phyloP scores from a whole-genome alignment of 2,888 invertebrate genomes.

The Nineta flava region DNA sequence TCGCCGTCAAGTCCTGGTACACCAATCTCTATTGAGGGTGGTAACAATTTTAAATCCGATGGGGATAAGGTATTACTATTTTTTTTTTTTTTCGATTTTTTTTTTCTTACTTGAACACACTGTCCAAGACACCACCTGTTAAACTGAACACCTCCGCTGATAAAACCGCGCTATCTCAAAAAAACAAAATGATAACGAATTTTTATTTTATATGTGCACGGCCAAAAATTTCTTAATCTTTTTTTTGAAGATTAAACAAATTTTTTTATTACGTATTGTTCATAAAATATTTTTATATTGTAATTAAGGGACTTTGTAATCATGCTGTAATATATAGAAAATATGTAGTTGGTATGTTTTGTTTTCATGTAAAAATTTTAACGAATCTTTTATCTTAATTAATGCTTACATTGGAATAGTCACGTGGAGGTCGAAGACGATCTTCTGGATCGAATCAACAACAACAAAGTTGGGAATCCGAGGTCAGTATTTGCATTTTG shows the following conservation, averaged over 20 bases:
- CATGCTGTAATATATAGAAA: background rate
- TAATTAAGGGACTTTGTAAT: no score
- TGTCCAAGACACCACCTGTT: no score
- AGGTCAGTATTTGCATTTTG: slow-evolving; percentile 4
- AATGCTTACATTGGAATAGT: slow-evolving; percentile 5
- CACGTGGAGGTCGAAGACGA: slow-evolving; percentile 7
- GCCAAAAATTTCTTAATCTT: no score
- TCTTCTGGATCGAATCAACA: slow-evolving; percentile 5
- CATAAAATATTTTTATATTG: no score
- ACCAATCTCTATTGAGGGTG: slow-evolving; percentile 28
- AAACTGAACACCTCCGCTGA: no score
- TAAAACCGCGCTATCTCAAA: no score
- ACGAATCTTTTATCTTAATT: background rate
- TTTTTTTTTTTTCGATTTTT: background rate
- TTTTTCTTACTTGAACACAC: no score
- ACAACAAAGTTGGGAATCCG: slow-evolving; percentile 8
- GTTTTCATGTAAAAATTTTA: background rate
- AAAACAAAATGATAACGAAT: no score
- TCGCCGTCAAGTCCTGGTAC: slow-evolving; percentile 31
- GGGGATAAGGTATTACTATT: slow-evolving; percentile 26
- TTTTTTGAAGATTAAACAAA: no score
- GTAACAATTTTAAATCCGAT: slow-evolving; percentile 20
- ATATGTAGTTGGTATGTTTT: background rate
- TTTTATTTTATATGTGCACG: no score
- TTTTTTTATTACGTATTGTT: no score